Evolutionary conservation across 2,797 vertebrate species (phyloP).

Genomic region (Myotis daubentonii): DNA sequence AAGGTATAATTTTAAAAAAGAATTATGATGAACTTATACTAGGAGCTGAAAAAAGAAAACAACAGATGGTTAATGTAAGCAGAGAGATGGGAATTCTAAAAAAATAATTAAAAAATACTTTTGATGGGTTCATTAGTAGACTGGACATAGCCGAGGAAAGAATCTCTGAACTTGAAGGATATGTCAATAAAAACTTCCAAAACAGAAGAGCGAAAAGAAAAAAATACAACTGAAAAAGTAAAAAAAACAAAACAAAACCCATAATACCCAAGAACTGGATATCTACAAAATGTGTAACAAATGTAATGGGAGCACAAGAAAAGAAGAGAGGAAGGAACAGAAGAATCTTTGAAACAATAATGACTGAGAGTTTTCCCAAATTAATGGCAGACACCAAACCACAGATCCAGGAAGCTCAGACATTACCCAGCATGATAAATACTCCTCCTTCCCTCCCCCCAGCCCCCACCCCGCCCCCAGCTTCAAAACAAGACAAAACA

Average conservation of each 20-base stretch:
- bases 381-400: background rate
- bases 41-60: background rate
- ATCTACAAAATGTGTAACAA: background rate
- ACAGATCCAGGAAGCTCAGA: background rate
- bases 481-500: background rate
- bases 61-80: background rate
- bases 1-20: background rate
- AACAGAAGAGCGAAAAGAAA: background rate
- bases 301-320: background rate
- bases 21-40: background rate
- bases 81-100: background rate
- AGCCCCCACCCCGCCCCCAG: too few species aligned
- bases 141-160: background rate
- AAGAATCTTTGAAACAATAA: background rate
- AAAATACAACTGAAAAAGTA: background rate
- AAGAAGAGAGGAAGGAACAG: background rate
- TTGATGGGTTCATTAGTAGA: background rate
- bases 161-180: background rate
- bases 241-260: background rate
- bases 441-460: too few species aligned
- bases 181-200: background rate
- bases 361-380: background rate
- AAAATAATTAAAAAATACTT: background rate
- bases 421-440: background rate
- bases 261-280: background rate